These are phyloP conservation scores for Drosophila fungiperda DNA, from an alignment of 2,888 invertebrate genomes.

Conservation along the genomic window DNA sequence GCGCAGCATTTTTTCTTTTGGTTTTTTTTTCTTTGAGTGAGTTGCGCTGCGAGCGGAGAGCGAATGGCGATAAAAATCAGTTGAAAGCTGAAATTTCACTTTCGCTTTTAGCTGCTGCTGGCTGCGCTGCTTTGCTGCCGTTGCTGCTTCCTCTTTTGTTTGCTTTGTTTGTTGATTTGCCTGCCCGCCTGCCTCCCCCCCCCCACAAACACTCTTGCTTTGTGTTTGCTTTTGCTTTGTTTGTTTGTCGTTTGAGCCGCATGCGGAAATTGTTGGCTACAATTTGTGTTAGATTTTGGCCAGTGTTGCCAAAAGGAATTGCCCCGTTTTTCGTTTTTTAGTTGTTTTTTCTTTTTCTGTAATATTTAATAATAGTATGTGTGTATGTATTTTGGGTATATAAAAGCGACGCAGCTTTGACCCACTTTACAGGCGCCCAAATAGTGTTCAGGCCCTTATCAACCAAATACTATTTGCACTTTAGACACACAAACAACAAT, in stretches of 20 bases:
- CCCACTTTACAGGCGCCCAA: conserved; percentile 49
- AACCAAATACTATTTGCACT: conserved; percentile 15
- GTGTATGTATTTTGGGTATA: background rate
- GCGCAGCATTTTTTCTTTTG: conserved; percentile 44
- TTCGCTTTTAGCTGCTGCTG: conserved; percentile 82
- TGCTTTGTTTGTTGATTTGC: conserved; percentile 43
- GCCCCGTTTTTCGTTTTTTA: conserved; percentile 5
- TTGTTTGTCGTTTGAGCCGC: conserved; percentile 48
- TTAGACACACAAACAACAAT: conserved; percentile 13
- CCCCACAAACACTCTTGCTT: conserved; percentile 1
- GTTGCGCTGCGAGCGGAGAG: conserved; percentile 21
- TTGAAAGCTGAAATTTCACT: conserved; percentile 85
- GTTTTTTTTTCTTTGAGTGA: conserved; percentile 39
- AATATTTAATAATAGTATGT: background rate
- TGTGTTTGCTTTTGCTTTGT: conserved; percentile 46
- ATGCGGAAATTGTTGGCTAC: conserved; percentile 51
- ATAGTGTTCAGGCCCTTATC: conserved; percentile 52
- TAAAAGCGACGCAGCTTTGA: conserved; percentile 32
- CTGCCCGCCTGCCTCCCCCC: conserved; percentile 27
- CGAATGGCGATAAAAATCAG: conserved; percentile 71
- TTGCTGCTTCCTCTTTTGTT: conserved; percentile 58
- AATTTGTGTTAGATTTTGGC: conserved; percentile 7
- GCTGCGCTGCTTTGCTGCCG: conserved; percentile 28
- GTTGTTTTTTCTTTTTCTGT: background rate
- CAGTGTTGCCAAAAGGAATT: conserved; percentile 40